Evolutionary conservation across 1,140 invertebrate genomes (phyloP).

Genomic region (Zaprionus ornatus): DNA sequence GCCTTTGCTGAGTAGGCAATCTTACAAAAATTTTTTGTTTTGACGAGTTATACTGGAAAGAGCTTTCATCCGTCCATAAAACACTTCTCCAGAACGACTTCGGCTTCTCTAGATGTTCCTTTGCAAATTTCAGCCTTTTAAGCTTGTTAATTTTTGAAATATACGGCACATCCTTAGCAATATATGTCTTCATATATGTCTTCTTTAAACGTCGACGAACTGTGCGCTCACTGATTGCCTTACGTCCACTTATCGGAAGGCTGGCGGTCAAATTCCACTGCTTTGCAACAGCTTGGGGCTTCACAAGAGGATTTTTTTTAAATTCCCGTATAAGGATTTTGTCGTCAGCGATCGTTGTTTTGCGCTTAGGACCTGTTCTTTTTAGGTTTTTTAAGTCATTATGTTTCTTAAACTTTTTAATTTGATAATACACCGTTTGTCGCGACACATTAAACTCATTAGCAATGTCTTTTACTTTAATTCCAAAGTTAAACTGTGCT

Average conservation of each 20-base stretch:
- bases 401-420: neutral
- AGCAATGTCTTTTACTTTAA: no score
- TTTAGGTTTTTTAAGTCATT: slow-evolving; percentile 22
- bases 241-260: neutral
- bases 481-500: neutral
- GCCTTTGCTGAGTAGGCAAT: neutral
- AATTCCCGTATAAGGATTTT: slow-evolving; percentile 6
- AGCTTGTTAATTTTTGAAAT: neutral
- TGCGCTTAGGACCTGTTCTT: slow-evolving; percentile 18
- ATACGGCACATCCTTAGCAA: neutral
- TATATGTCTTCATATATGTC: no score
- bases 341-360: slow-evolving; percentile 27
- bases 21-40: slow-evolving; percentile 4
- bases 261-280: neutral
- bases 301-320: neutral
- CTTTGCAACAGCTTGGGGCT: neutral
- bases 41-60: slow-evolving; percentile 9
- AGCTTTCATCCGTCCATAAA: slow-evolving; percentile 7
- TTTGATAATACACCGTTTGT: no score
- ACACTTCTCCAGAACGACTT: slow-evolving; percentile 7
- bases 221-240: no score
- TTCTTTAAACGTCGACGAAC: neutral
- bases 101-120: slow-evolving; percentile 7
- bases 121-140: slow-evolving; percentile 1
- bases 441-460: no score